Conservation (phyloP, 2,888 invertebrate species). For the Colostygia pectinataria region DNA sequence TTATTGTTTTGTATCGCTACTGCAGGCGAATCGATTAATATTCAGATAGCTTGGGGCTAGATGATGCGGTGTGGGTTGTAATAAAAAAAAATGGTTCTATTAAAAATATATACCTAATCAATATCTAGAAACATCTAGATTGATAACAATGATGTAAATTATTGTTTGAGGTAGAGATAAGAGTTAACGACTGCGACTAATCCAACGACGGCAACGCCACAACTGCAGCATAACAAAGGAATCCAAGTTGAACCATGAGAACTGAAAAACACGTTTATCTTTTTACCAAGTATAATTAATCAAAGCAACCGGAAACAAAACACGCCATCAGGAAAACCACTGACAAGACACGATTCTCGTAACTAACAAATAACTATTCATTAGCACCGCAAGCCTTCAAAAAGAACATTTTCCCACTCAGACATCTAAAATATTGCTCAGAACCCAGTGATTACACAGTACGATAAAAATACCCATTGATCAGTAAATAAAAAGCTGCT, state of each 20-base stretch:
- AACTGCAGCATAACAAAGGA: no score
- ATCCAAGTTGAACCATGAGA: constrained; percentile 7
- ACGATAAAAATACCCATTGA: constrained; percentile 35
- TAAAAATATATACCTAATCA: no score
- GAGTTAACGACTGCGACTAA: no score
- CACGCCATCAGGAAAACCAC: constrained; percentile 25
- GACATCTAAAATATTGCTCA: constrained; percentile 29
- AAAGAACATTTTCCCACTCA: constrained; percentile 33
- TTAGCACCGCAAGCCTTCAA: constrained; percentile 21
- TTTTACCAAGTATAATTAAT: constrained; percentile 10
- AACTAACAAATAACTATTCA: constrained; percentile 26
- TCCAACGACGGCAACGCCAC: no score
- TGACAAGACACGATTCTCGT: constrained; percentile 13
- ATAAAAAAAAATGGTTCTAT: no score
- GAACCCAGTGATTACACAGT: constrained; percentile 28
- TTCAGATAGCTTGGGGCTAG: background rate
- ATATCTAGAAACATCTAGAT: no score
- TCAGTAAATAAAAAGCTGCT: constrained; percentile 35
- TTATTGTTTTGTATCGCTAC: constrained; percentile 34
- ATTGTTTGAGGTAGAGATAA: no score
- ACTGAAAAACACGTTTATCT: constrained; percentile 1
- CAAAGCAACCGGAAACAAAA: constrained; percentile 28
- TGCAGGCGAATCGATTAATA: constrained; percentile 20
- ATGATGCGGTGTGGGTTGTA: no score
- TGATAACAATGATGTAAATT: no score